phyloP scores from a whole-genome alignment of 1,140 invertebrate species.

The Rhagoletis zephyria region DNA sequence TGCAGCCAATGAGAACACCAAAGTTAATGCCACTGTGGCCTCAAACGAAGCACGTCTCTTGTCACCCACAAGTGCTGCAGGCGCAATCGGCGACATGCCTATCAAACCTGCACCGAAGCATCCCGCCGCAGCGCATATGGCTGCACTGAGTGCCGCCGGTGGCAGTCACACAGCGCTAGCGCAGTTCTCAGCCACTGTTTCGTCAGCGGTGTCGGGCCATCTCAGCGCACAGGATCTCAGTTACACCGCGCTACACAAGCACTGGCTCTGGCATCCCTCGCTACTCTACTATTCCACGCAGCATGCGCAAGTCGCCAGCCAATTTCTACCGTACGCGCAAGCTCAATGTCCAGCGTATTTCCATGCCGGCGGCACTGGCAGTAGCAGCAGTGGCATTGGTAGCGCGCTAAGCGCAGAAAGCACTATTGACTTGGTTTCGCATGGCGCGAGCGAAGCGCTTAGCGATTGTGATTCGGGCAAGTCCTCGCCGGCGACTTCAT shows the following conservation, averaged over 20 bases:
- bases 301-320: constrained; percentile 64
- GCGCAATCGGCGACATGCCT: constrained; percentile 57
- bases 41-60: not conserved
- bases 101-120: constrained; percentile 65
- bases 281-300: constrained; percentile 69
- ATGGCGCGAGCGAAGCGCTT: constrained; percentile 49
- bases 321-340: constrained; percentile 64
- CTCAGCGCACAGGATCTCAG: constrained; percentile 65
- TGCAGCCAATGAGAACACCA: constrained; percentile 4
- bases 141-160: constrained; percentile 52
- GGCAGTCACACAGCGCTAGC: constrained; percentile 11
- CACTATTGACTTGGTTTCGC: constrained; percentile 68
- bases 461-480: constrained; percentile 69
- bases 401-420: constrained; percentile 65
- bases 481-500: constrained; percentile 66
- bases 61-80: constrained; percentile 24
- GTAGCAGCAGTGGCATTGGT: constrained; percentile 9
- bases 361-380: constrained; percentile 35
- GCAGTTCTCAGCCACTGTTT: constrained; percentile 49
- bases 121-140: not conserved
- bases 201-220: constrained; percentile 58
- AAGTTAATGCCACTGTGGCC: not conserved
- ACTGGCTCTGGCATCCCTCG: constrained; percentile 72
- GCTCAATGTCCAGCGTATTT: constrained; percentile 55
- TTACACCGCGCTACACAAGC: constrained; percentile 68